Conservation (phyloP, 2,888 invertebrate genomes). For the Notodonta dromedarius region DNA sequence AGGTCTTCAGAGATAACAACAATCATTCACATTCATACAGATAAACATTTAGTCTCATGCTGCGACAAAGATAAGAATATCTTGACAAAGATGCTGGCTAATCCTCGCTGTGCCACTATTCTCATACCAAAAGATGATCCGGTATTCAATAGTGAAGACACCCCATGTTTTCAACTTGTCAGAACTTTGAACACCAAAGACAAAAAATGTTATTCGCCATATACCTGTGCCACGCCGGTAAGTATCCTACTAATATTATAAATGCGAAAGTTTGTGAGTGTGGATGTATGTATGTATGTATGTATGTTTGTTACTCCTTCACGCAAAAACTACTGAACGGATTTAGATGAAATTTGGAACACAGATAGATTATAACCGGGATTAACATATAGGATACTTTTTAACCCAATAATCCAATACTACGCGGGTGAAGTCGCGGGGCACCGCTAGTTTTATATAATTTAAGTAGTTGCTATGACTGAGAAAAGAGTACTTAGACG, state of each 20-base stretch:
- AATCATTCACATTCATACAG: neutral
- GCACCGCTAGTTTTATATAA: too few species aligned
- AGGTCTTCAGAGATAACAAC: neutral
- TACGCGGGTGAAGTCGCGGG: too few species aligned
- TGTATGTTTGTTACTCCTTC: too few species aligned
- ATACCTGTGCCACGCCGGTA: conserved; percentile 19
- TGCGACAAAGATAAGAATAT: neutral
- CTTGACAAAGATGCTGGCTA: neutral
- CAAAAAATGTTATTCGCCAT: conserved; percentile 8
- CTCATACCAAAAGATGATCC: conserved; percentile 21
- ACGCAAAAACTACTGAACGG: too few species aligned
- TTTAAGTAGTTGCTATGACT: too few species aligned
- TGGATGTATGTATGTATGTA: too few species aligned
- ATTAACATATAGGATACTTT: too few species aligned
- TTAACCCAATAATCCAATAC: too few species aligned
- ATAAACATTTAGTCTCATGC: neutral
- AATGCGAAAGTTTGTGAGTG: too few species aligned
- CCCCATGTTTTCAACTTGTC: conserved; percentile 21
- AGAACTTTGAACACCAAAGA: conserved; percentile 18
- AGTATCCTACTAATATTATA: conserved; percentile 5
- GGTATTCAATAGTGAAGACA: conserved; percentile 13
- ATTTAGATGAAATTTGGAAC: too few species aligned
- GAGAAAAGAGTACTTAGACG: too few species aligned
- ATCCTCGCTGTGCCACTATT: conserved; percentile 26
- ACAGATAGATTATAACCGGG: too few species aligned